Percentiles rank a stretch among this genome's conserved stretches.
These are phyloP conservation scores for Capitulum mitella DNA, from an alignment of 2,888 invertebrate species.

Conservation along the genomic window DNA sequence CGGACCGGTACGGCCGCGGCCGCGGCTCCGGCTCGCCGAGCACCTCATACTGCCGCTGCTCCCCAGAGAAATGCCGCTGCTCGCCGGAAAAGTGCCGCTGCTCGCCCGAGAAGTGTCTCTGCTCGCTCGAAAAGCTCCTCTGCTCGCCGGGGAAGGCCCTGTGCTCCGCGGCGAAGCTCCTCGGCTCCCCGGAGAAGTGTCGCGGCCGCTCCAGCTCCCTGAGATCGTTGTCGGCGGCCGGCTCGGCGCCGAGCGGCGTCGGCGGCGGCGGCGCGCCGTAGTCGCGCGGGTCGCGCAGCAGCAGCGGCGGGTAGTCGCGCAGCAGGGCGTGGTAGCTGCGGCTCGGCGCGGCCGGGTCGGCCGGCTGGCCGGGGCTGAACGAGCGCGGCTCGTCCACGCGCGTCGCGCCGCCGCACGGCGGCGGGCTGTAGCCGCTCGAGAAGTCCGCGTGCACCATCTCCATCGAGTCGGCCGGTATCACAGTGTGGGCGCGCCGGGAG, in stretches of 20 bases:
- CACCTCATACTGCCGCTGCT: background rate
- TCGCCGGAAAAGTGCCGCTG: background rate
- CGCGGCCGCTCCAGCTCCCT: background rate
- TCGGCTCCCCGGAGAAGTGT: background rate
- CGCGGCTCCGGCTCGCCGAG: background rate
- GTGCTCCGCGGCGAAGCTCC: no score
- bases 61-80: background rate
- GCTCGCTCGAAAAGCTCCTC: background rate
- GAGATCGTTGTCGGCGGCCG: background rate
- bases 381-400: background rate
- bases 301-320: background rate
- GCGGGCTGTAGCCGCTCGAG: background rate
- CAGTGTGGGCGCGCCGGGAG: background rate
- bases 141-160: background rate
- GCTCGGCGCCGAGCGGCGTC: background rate
- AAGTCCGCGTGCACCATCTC: constrained; percentile 19
- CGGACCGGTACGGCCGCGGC: background rate
- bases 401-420: background rate
- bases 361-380: background rate
- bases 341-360: no score
- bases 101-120: background rate
- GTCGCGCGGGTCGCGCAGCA: background rate
- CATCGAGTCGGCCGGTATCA: background rate
- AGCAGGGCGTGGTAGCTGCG: background rate
- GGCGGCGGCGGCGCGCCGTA: background rate